Evolutionary conservation across 2,113 vertebrate genomes (phyloP).

Genomic region (Fulica atra): DNA sequence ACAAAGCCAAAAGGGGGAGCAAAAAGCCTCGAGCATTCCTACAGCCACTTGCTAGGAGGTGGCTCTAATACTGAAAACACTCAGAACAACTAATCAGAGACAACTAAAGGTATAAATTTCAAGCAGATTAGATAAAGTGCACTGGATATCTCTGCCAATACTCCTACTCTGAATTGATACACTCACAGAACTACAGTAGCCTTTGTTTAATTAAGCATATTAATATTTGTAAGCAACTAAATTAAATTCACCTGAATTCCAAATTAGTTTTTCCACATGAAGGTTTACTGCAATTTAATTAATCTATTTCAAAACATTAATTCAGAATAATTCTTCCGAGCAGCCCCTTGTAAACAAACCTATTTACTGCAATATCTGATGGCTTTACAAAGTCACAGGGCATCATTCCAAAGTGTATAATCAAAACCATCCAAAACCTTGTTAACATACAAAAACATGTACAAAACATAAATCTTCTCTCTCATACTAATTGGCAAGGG

Average conservation of each 20-base stretch:
- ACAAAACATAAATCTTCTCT: not conserved
- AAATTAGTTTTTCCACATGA: conserved; percentile 4
- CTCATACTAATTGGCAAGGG: not conserved
- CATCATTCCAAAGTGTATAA: not conserved
- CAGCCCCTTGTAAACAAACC: not conserved
- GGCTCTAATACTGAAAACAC: not conserved
- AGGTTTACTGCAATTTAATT: conserved; percentile 18
- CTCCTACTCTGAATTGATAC: not conserved
- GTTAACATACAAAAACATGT: not conserved
- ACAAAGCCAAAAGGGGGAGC: not conserved
- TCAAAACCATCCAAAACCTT: not conserved
- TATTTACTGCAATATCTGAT: not conserved
- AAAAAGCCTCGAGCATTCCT: not conserved
- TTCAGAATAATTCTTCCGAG: conserved; percentile 17
- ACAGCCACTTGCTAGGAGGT: not conserved
- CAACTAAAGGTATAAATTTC: not conserved
- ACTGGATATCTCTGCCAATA: not conserved
- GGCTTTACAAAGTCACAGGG: not conserved
- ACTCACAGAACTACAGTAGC: not conserved
- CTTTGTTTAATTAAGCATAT: conserved; percentile 47
- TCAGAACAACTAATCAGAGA: not conserved
- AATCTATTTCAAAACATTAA: conserved; percentile 29
- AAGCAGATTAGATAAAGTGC: not conserved
- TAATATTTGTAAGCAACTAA: conserved; percentile 38
- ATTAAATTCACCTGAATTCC: conserved; percentile 32